Conservation (phyloP, 2,888 invertebrate species). For the Pharmacophagus antenor region DNA sequence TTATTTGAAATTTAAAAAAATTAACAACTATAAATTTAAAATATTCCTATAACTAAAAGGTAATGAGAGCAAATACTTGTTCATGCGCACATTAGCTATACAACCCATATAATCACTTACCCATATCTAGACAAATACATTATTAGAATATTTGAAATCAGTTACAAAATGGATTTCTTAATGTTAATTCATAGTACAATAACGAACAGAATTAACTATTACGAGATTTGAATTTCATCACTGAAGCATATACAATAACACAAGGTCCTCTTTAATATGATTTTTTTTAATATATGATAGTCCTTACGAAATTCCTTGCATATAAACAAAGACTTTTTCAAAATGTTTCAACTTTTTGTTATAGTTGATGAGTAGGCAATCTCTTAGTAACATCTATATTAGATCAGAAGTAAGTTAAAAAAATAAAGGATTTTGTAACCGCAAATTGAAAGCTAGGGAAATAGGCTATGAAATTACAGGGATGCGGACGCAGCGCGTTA, state of each 20-base stretch:
- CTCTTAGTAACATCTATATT: too few species aligned
- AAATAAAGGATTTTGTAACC: not conserved
- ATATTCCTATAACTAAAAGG: not conserved
- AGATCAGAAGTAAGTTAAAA: too few species aligned
- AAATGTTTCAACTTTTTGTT: too few species aligned
- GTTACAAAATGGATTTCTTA: not conserved
- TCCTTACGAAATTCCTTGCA: too few species aligned
- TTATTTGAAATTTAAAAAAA: too few species aligned
- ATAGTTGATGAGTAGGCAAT: too few species aligned
- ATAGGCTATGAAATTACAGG: slow-evolving; percentile 22
- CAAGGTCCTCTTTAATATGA: too few species aligned
- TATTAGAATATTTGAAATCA: not conserved
- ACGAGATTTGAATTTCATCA: not conserved
- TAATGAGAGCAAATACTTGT: not conserved
- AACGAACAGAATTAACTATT: not conserved
- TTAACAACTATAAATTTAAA: not conserved
- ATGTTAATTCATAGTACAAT: not conserved
- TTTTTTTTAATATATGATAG: too few species aligned
- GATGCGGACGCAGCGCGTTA: slow-evolving; percentile 11
- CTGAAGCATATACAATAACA: not conserved
- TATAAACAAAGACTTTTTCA: too few species aligned
- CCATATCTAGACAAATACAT: not conserved
- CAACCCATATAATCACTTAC: not conserved
- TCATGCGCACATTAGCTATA: not conserved
- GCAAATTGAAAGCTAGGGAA: slow-evolving; percentile 20